A percentile compares a stretch with the other conserved stretches of the same genome.
phyloP scores from a whole-genome alignment of 2,797 vertebrate genomes.

The Todus mexicanus region DNA sequence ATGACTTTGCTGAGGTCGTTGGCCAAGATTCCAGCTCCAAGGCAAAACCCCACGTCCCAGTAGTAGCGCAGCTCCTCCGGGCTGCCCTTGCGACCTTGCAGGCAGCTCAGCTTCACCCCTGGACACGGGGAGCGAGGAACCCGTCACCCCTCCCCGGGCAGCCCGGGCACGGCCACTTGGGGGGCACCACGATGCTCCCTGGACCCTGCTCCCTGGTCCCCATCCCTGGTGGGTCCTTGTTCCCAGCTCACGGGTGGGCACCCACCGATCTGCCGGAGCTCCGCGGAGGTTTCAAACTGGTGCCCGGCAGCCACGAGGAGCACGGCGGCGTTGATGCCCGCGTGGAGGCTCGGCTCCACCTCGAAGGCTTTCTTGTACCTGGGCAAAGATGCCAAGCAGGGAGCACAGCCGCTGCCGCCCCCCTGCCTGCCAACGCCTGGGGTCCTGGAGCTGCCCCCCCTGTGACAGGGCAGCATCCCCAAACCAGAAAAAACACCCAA shows the following conservation, averaged over 20 bases:
- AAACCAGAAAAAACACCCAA: not conserved
- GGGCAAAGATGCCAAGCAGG: not conserved
- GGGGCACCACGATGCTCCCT: not conserved
- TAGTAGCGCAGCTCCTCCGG: slow-evolving; percentile 89
- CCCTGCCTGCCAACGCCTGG: not conserved
- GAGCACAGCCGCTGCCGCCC: not conserved
- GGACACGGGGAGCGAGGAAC: not conserved
- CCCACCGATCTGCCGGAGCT: slow-evolving; percentile 86
- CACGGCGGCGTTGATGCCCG: slow-evolving; percentile 86
- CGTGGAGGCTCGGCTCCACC: slow-evolving; percentile 85
- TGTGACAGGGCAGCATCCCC: not conserved
- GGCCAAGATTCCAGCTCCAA: slow-evolving; percentile 86
- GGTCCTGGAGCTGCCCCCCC: not conserved
- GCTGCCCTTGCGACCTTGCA: slow-evolving; percentile 87
- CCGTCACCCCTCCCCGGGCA: not conserved
- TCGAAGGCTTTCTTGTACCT: slow-evolving; percentile 91
- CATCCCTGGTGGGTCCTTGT: not conserved
- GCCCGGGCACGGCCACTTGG: fast-evolving
- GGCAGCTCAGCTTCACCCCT: slow-evolving; percentile 87
- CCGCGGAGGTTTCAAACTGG: slow-evolving; percentile 81
- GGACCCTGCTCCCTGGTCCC: not conserved
- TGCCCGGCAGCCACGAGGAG: slow-evolving; percentile 86
- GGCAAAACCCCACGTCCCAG: slow-evolving; percentile 93
- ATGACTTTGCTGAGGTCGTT: slow-evolving; percentile 85
- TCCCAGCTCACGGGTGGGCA: fast-evolving